These are phyloP conservation scores for Schlechtendalia chinensis DNA, from an alignment of 1,140 invertebrate genomes.

Conservation along the genomic window DNA sequence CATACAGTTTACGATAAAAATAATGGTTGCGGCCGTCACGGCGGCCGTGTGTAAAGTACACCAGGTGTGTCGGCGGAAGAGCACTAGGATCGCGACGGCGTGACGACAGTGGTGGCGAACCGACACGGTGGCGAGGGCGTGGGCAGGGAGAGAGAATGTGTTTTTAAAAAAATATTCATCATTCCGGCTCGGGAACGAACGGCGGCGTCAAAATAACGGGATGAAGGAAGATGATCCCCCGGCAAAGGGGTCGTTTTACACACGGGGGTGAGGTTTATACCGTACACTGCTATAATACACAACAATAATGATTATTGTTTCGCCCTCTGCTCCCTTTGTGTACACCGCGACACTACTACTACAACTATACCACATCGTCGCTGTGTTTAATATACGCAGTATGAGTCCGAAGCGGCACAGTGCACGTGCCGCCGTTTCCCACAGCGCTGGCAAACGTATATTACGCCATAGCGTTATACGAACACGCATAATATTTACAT, in stretches of 20 bases:
- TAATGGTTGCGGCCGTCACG: no score
- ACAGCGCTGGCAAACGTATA: not conserved
- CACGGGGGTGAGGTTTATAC: constrained; percentile 41
- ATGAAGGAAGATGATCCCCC: constrained; percentile 46
- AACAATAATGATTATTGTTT: constrained; percentile 50
- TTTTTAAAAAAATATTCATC: constrained; percentile 9
- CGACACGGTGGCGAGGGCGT: no score
- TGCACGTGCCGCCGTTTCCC: constrained; percentile 42
- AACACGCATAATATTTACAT: not conserved
- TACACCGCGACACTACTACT: constrained; percentile 39
- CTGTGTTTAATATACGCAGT: not conserved
- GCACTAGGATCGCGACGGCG: not conserved
- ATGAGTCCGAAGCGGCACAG: not conserved
- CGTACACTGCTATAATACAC: not conserved
- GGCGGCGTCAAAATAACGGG: constrained; percentile 45
- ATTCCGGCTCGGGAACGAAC: not conserved
- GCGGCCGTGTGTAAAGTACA: no score
- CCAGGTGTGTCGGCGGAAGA: not conserved
- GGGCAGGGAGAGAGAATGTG: not conserved
- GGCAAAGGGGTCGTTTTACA: constrained; percentile 45
- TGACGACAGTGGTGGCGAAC: not conserved
- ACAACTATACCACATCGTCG: not conserved
- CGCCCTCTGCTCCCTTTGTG: constrained; percentile 34
- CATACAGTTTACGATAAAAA: no score
- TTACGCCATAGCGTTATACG: not conserved